These are phyloP conservation scores for Achroia grisella DNA, from an alignment of 1,140 invertebrate genomes.

Conservation along the genomic window DNA sequence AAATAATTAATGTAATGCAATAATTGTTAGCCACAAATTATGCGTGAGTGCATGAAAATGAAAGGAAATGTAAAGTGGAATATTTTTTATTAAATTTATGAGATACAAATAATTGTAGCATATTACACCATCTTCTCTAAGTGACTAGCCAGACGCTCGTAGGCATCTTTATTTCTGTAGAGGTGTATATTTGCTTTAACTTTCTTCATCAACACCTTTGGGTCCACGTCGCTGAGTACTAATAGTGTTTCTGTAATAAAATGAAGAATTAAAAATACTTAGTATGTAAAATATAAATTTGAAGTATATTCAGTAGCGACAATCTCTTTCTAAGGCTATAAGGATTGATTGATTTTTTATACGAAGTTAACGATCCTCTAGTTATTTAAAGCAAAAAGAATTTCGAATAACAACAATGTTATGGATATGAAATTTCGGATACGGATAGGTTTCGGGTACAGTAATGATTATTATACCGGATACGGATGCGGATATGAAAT, in stretches of 20 bases:
- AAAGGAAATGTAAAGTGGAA: not conserved
- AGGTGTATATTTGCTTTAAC: slow-evolving; percentile 60
- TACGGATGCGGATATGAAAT: too few relatives aligned
- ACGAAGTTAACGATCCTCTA: not conserved
- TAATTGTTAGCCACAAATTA: too few relatives aligned
- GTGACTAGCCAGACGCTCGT: slow-evolving; percentile 55
- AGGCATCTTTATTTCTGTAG: slow-evolving; percentile 61
- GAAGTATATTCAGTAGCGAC: not conserved
- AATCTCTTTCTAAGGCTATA: not conserved
- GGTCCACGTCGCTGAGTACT: slow-evolving; percentile 48
- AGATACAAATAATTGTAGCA: not conserved
- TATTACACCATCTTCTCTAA: slow-evolving; percentile 48
- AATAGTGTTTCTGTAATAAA: slow-evolving; percentile 56
- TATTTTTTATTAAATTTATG: not conserved
- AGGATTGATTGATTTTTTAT: not conserved
- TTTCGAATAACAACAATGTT: too few relatives aligned
- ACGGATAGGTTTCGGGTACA: too few relatives aligned
- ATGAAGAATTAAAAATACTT: not conserved
- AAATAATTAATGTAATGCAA: too few relatives aligned
- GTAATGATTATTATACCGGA: too few relatives aligned
- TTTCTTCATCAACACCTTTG: slow-evolving; percentile 56
- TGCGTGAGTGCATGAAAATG: too few relatives aligned
- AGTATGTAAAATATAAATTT: not conserved
- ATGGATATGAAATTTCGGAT: too few relatives aligned
- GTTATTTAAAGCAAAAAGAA: not conserved